Percentiles rank a stretch among this genome's conserved stretches.
Evolutionary conservation across 2,113 vertebrate genomes (phyloP).

Genomic region (Silurus glanis): DNA sequence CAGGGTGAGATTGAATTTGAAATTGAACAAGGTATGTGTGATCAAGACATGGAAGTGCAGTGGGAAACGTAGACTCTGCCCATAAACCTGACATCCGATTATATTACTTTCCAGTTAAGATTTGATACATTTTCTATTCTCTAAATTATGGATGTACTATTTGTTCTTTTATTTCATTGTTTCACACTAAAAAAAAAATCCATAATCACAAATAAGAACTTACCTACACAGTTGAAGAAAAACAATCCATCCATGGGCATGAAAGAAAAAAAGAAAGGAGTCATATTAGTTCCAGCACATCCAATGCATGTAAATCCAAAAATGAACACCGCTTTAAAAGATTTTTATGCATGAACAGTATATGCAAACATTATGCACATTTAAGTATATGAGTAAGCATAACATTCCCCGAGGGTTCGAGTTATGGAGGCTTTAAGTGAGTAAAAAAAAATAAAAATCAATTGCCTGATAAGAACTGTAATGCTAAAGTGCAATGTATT

Average conservation of each 20-base stretch:
- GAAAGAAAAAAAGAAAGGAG: slow-evolving; percentile 29
- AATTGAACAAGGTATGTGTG: no score
- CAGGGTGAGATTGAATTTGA: no score
- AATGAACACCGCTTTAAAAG: not conserved
- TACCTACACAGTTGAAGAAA: slow-evolving; percentile 41
- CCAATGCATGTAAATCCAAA: not conserved
- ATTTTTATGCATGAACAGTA: not conserved
- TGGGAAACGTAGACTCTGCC: no score
- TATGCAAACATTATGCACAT: not conserved
- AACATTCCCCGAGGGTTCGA: not conserved
- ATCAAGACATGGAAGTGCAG: no score
- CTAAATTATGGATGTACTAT: no score
- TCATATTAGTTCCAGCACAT: slow-evolving; percentile 18
- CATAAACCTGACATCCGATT: no score
- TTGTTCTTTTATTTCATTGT: no score
- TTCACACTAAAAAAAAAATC: no score
- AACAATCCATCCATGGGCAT: slow-evolving; percentile 28
- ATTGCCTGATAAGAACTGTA: slow-evolving; percentile 7
- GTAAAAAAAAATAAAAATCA: not conserved
- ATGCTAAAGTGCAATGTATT: not conserved
- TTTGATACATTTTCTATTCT: no score
- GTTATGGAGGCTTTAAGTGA: not conserved
- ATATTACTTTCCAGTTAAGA: no score
- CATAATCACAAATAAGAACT: slow-evolving; percentile 12
- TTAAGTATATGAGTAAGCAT: slow-evolving; percentile 6